A percentile compares a stretch with the other conserved stretches of the same genome.
Conservation (phyloP, 2,113 vertebrate genomes). For the Chunga burmeisteri region DNA sequence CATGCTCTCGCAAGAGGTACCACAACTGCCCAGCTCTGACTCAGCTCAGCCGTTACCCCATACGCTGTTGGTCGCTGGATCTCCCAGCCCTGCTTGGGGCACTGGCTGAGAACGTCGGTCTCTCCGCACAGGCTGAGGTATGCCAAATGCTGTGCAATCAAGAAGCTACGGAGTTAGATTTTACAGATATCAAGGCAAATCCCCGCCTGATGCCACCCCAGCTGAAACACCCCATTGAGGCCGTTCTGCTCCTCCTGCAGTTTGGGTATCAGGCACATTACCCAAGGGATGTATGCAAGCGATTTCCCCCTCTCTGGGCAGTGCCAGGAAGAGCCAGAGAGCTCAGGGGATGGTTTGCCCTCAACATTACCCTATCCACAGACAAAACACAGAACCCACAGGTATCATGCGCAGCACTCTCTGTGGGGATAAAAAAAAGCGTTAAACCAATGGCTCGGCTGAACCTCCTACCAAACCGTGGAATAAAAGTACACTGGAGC, state of each 20-base stretch:
- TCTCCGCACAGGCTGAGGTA: background rate
- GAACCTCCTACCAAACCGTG: background rate
- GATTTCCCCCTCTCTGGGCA: background rate
- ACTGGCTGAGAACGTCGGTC: rapidly evolving
- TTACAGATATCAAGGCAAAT: background rate
- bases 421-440: background rate
- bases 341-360: background rate
- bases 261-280: rapidly evolving
- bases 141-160: background rate
- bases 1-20: rapidly evolving
- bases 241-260: background rate
- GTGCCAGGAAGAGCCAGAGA: background rate
- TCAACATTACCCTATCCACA: background rate
- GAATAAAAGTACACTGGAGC: background rate
- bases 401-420: background rate
- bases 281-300: background rate
- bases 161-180: background rate
- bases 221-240: background rate
- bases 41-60: background rate
- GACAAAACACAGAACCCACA: background rate
- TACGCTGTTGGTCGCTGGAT: background rate
- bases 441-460: background rate
- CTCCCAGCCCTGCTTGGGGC: background rate
- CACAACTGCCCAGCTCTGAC: background rate
- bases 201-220: background rate